Conservation (phyloP, 2,797 vertebrate species). For the Sylvia borin region DNA sequence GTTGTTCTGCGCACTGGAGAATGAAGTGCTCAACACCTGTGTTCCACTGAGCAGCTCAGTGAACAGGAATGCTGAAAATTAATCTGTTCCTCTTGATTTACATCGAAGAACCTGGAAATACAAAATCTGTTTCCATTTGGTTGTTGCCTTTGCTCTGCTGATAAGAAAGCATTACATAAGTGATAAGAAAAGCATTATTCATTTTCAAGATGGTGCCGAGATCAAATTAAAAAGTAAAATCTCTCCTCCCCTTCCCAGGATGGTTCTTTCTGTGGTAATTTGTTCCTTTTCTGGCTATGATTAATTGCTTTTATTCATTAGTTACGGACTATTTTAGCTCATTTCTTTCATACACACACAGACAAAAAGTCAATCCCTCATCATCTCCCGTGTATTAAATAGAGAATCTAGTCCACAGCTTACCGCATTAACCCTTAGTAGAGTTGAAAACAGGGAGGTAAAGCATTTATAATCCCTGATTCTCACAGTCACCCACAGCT, state of each 20-base stretch:
- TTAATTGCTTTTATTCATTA: neutral
- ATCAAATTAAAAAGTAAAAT: slow-evolving; percentile 13
- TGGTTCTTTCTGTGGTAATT: neutral
- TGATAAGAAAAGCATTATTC: neutral
- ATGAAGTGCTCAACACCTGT: neutral
- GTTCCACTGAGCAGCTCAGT: neutral
- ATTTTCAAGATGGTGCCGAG: neutral
- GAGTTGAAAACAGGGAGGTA: neutral
- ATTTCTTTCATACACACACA: neutral
- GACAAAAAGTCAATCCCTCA: neutral
- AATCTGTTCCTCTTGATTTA: neutral
- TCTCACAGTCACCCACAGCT: neutral
- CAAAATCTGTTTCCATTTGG: neutral
- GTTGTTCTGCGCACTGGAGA: neutral
- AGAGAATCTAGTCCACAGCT: neutral
- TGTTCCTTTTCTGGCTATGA: neutral
- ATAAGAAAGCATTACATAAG: neutral
- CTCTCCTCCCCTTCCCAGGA: neutral
- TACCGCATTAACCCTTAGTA: neutral
- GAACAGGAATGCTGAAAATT: neutral
- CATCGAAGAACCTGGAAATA: neutral
- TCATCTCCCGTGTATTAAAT: neutral
- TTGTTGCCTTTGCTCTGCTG: neutral
- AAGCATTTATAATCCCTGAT: neutral
- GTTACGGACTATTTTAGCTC: neutral